Evolutionary conservation across 2,797 vertebrate species (phyloP), one percentile per base, ranked within the genome.

Genomic region (Sebastes cheni): DNA sequence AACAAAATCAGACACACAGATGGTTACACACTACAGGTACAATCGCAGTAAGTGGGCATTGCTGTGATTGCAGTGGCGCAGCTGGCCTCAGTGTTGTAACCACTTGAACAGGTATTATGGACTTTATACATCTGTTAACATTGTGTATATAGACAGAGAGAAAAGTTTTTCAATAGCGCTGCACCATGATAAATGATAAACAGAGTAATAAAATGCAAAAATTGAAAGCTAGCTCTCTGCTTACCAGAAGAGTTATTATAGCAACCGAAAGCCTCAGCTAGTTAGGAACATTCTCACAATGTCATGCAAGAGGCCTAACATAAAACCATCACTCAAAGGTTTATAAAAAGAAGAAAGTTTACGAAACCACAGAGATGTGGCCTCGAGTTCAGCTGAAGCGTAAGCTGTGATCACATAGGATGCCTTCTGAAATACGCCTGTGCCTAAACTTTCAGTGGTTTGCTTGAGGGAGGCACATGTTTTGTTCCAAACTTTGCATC

Each of bases 1-100:
- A 71, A 62, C 25, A 87, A 73, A 86, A 22, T 11, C 46, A 81
- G 23, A 80, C 42, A 83, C 60, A 70, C 36, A 84, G 27, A 82
- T 54, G 55, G 82, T 82, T 81, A 87, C 25, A 77, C 23, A 55
- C 42, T 65, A 29, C 65, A 88, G 13, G 67, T 81, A 68, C 29
- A 60, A 69, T 55, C 50, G n/a, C 32, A 55, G 18, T 11, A 46
- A 62, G 56, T 4, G 8, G 55, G 7, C 23, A 67, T 10, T 67
- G 58, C 18, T 20, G 14, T 32, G 27, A 71, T 14, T 76, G 6
- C 32, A 62, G 14, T 50, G 39, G 34, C 18, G 13, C 55, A 68
- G 67, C 39, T 71, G 65, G 36, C 29, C 34, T 68, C 64, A 58
- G 11, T 39, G 10, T 34, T 12, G 55, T 61, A 32, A 72, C 30